Evolutionary conservation across 2,888 invertebrate species (phyloP), one percentile per base, ranked within the genome.

Genomic region (Steinernema carpocapsae): DNA sequence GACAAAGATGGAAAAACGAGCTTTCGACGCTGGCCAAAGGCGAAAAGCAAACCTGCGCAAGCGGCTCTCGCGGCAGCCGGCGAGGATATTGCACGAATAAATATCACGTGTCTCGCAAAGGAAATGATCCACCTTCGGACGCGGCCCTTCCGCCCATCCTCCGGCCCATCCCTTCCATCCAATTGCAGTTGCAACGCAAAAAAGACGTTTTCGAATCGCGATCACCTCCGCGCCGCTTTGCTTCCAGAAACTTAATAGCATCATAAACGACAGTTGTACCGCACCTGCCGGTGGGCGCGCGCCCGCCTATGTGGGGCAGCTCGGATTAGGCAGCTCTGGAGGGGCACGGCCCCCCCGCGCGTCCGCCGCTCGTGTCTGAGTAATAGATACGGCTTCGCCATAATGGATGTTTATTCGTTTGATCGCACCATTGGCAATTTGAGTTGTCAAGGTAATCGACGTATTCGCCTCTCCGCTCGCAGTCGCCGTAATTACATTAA

Each of bases 381-480:
- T 22, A 64, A 64, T 37, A 26, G 29, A 64, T 17, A 29, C 64
- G 29, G 12, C 48, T 14, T 48, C n/a, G 48, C 37, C 48, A 26
- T 64, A 64, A 32, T 64, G 32, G 64, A 32, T 64, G 64, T 64
- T 64, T 64, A 64, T 32, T 64, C 19, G 14, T 29, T 64, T 17
- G 19, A 48, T 19, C 29, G 32, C 29, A 29, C 17, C 10, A 4
- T 12, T 17, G 64, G 4, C 64, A 22, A 64, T 64, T 64, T 37
- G 10, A 64, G 64, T 64, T 64, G 64, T 4, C 64, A 64, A 29
- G 64, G 64, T 37, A 64, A 64, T 64, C 64, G 64, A 24, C 24
- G 56, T 22, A 7, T 64, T 32, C 26, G 32, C 2, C 64, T 6
- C 64, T 48, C 48, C 10, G 14, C 17, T 17, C 48, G 48, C 14